Evolutionary conservation across 37 sponge, comb jelly and placozoan species (phyloP).

Genomic region (Hormiphora californensis): DNA sequence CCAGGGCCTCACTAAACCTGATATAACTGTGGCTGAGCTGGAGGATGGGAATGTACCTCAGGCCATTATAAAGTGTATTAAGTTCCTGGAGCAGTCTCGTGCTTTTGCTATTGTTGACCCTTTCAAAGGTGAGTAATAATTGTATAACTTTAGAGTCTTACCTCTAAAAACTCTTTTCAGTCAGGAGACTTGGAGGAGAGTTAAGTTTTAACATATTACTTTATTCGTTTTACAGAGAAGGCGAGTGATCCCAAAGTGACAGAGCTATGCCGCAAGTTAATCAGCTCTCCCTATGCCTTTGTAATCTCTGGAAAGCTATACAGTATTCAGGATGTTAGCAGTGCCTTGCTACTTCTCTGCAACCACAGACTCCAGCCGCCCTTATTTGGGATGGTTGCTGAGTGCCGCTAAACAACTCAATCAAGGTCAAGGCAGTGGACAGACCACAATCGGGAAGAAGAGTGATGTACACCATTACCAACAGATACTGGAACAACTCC

Average conservation of each 20-base stretch:
- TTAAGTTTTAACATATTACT: neutral
- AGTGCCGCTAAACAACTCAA: slow-evolving; percentile 1
- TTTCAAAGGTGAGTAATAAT: slow-evolving; percentile 1
- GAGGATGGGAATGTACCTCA: slow-evolving; percentile 25
- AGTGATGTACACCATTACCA: neutral
- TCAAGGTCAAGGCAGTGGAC: neutral
- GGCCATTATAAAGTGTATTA: slow-evolving; percentile 13
- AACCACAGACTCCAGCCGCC: slow-evolving; percentile 10
- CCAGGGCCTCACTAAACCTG: neutral
- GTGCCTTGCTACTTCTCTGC: slow-evolving; percentile 7
- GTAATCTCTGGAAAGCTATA: neutral
- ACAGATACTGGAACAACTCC: slow-evolving; percentile 11
- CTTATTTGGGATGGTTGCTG: neutral
- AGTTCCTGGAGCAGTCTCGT: neutral
- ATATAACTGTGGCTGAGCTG: slow-evolving; percentile 10
- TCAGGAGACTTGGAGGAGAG: too few relatives aligned
- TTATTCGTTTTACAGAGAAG: neutral
- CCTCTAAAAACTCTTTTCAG: too few relatives aligned
- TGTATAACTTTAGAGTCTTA: too few relatives aligned
- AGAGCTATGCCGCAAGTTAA: slow-evolving; percentile 6
- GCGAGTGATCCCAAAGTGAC: neutral
- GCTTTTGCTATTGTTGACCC: neutral
- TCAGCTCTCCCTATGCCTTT: slow-evolving; percentile 29
- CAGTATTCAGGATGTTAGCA: neutral
- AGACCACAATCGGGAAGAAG: neutral